phyloP scores from a whole-genome alignment of 2,888 invertebrate species.

The Emmelina monodactyla region DNA sequence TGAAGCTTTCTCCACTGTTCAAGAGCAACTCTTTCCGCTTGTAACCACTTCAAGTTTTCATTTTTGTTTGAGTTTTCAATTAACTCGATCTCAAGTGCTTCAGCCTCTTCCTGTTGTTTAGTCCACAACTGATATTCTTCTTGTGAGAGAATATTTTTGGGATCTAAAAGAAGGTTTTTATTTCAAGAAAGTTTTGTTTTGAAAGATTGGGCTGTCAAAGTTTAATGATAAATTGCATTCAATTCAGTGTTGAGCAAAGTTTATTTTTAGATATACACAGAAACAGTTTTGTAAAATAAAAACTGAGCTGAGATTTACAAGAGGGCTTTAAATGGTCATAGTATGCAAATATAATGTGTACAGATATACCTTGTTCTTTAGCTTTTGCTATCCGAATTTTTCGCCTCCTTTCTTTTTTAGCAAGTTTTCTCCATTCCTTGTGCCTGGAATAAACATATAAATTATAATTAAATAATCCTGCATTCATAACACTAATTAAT shows the following conservation, averaged over 20 bases:
- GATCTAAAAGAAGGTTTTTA: neutral
- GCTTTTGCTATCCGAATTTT: conserved; percentile 69
- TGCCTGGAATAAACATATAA: conserved; percentile 59
- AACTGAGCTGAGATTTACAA: too few relatives aligned
- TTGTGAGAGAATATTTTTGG: neutral
- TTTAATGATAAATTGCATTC: too few relatives aligned
- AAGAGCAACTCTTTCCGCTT: conserved; percentile 70
- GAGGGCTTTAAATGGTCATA: too few relatives aligned
- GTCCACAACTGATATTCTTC: conserved; percentile 53
- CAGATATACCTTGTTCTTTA: conserved; percentile 53
- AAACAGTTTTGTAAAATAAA: too few relatives aligned
- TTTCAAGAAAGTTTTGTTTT: conserved; percentile 3
- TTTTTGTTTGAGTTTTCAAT: conserved; percentile 61
- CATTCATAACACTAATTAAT: too few relatives aligned
- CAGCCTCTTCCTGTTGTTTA: conserved; percentile 57
- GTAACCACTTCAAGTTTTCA: conserved; percentile 72
- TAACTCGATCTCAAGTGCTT: conserved; percentile 58
- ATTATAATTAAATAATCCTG: neutral
- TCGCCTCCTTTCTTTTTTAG: conserved; percentile 76
- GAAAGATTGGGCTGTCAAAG: too few relatives aligned
- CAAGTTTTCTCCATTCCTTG: conserved; percentile 75
- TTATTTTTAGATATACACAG: too few relatives aligned
- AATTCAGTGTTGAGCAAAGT: too few relatives aligned
- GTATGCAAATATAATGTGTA: neutral
- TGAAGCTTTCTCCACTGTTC: conserved; percentile 70